Base-by-base conservation (phyloP, 2,888 invertebrate genomes). In the Cistogaster globosa region DNA sequence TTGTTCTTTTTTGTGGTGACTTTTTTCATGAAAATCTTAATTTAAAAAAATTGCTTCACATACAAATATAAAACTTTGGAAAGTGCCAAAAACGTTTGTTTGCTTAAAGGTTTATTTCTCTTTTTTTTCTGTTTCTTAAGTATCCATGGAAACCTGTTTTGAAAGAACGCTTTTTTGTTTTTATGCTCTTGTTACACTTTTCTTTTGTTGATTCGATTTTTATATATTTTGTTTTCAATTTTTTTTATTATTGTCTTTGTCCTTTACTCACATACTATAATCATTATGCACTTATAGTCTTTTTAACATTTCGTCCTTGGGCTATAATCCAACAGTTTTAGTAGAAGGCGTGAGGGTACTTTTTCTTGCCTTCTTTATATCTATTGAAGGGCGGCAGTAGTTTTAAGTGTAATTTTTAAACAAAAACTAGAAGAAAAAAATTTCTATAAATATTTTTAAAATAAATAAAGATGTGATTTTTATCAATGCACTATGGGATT, bases 271-370 rank as follows among this genome's bases (percentile, higher is more conserved):
- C 68, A 58, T 65, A 76, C 78, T 77, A 82, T 69, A 82, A 78
- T 79, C 74, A 75, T 65, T 83, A 81, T 86, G 80, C 86, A 86
- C 77, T 86, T 86, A 86, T 77, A 77, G 74, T 75, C 77, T 78
- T 77, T 86, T 83, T 63, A 68, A 55, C 60, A 76, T 75, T 85
- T 62, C 71, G 82, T 85, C 85, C 85, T 85, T 85, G 85, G 82
- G 75, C 75, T 62, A 55, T 60, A 72, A 82, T 75, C 42, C 68
- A 45, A 75, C 18, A 74, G 55, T 38, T 53, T 20, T 53, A 71
- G 32, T 48, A 53, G 45, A 7, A 51, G 69, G 67, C 26, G 36
- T 20, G 65, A 38, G 9, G 20, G 55, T 38, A 16, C 26, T 67
- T 67, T 58, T 38, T 4, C 38, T 32, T 75, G 16, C 18, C 6